phyloP scores from a whole-genome alignment of 2,888 invertebrate genomes.

The Scelioninae gen. 2 region DNA sequence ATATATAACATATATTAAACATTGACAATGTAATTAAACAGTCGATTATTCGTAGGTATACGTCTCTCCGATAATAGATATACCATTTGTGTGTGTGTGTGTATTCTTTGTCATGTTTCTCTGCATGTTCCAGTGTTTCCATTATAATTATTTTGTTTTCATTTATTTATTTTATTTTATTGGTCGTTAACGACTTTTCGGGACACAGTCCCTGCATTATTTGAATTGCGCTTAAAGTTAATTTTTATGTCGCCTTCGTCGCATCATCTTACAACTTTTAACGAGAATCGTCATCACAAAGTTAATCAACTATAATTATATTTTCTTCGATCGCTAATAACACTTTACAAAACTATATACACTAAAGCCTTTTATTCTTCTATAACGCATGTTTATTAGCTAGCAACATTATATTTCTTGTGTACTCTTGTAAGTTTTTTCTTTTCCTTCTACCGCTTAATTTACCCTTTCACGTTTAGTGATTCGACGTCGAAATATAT shows the following conservation, averaged over 20 bases:
- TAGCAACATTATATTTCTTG: constrained; percentile 64
- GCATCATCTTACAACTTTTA: constrained; percentile 56
- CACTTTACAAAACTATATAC: constrained; percentile 75
- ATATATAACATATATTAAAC: constrained; percentile 67
- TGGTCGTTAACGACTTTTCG: constrained; percentile 48
- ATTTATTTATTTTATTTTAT: constrained; percentile 20
- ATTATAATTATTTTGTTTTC: constrained; percentile 26
- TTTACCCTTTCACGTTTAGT: constrained; percentile 43
- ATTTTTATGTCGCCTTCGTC: constrained; percentile 39
- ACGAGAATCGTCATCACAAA: constrained; percentile 63
- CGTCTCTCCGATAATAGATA: constrained; percentile 61
- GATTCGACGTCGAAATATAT: constrained; percentile 64
- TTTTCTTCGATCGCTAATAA: constrained; percentile 67
- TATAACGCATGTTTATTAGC: constrained; percentile 67
- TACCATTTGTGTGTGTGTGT: constrained; percentile 45
- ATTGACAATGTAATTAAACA: constrained; percentile 69
- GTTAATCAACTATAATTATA: constrained; percentile 63
- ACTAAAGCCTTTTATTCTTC: constrained; percentile 72
- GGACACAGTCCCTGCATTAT: constrained; percentile 43
- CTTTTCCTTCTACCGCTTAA: constrained; percentile 50
- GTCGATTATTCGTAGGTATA: constrained; percentile 66
- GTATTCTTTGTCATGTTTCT: constrained; percentile 30
- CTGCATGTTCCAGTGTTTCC: constrained; percentile 4
- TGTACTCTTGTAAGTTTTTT: constrained; percentile 43
- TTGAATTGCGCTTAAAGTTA: constrained; percentile 48